These are phyloP conservation scores for Meiosimyza decipiens DNA, from an alignment of 2,888 invertebrate genomes.

Conservation along the genomic window DNA sequence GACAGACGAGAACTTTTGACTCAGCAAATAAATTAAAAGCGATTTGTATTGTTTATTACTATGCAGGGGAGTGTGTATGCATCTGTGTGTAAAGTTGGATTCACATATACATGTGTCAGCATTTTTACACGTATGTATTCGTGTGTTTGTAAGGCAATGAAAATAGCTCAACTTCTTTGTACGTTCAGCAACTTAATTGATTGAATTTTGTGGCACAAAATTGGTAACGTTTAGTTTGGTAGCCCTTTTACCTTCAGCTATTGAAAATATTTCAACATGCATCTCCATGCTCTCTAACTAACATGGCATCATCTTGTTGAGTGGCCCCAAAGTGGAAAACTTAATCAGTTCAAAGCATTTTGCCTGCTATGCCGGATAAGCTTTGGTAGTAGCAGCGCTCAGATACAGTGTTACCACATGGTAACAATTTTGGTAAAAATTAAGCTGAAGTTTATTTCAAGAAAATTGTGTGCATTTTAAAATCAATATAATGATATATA, in stretches of 20 bases:
- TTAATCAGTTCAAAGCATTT: slow-evolving; percentile 28
- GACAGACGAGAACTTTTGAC: slow-evolving; percentile 47
- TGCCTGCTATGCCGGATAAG: slow-evolving; percentile 7
- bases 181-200: slow-evolving; percentile 32
- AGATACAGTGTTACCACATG: no score
- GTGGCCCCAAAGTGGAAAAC: slow-evolving; percentile 15
- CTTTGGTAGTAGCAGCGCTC: no score
- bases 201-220: slow-evolving; percentile 36
- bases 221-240: slow-evolving; percentile 22
- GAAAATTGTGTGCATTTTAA: no score
- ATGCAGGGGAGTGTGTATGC: no score
- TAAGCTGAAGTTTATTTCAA: no score
- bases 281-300: not conserved
- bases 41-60: slow-evolving; percentile 7
- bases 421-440: no score
- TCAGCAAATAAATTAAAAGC: slow-evolving; percentile 30
- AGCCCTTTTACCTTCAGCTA: not conserved
- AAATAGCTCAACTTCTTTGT: no score
- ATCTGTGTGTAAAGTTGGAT: no score
- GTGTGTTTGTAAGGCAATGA: no score
- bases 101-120: no score
- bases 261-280: not conserved
- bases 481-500: no score
- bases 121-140: no score
- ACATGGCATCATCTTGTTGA: slow-evolving; percentile 6